Conservation (phyloP, 2,888 invertebrate genomes). For the Fabriciana adippe region DNA sequence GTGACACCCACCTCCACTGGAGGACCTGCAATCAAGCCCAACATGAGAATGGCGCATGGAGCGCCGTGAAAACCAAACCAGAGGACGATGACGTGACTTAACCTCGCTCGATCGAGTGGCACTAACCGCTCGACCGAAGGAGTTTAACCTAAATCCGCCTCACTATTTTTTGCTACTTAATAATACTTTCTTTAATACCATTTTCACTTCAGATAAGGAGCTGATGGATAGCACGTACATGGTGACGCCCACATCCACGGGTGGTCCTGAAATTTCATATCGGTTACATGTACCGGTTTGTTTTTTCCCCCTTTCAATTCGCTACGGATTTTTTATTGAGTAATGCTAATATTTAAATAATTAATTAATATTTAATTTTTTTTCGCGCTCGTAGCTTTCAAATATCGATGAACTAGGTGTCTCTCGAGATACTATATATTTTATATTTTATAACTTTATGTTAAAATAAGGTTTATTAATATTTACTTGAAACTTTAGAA, state of each 20-base stretch:
- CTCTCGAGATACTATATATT: too few relatives aligned
- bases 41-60: slow-evolving; percentile 64
- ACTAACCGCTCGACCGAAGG: slow-evolving; percentile 56
- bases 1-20: slow-evolving; percentile 99
- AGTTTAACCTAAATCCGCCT: slow-evolving; percentile 51
- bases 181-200: slow-evolving; percentile 82
- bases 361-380: too few relatives aligned
- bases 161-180: slow-evolving; percentile 59
- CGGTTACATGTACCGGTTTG: slow-evolving; percentile 48
- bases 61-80: slow-evolving; percentile 67
- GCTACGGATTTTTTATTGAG: neutral
- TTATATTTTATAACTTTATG: too few relatives aligned
- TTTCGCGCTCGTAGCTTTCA: too few relatives aligned
- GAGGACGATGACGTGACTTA: slow-evolving; percentile 85
- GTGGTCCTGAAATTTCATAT: slow-evolving; percentile 85
- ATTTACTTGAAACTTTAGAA: too few relatives aligned
- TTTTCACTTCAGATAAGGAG: slow-evolving; percentile 91
- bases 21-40: slow-evolving; percentile 91
- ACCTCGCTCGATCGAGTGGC: slow-evolving; percentile 83
- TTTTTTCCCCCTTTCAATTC: slow-evolving; percentile 24
- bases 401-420: too few relatives aligned
- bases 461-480: too few relatives aligned
- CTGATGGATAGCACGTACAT: slow-evolving; percentile 92
- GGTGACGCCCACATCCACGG: slow-evolving; percentile 90
- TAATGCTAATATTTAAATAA: neutral